Conservation (phyloP, 2,113 vertebrate genomes). For the Macquaria ambigua region DNA sequence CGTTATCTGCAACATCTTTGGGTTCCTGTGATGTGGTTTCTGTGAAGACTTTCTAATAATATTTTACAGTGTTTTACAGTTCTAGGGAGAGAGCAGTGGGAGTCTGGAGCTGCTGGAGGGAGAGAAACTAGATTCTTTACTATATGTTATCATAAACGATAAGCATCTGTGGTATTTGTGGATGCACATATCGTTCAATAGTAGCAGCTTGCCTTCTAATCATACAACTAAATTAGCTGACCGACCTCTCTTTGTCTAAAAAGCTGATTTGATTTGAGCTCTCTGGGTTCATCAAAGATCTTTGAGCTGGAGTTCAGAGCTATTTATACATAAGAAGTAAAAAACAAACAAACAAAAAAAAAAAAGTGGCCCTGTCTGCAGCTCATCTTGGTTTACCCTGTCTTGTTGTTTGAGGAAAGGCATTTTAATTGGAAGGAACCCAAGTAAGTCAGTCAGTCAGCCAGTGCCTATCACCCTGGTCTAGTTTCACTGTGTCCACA, state of each 20-base stretch:
- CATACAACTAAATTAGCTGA: constrained; percentile 11
- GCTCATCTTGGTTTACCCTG: background rate
- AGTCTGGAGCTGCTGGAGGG: constrained; percentile 11
- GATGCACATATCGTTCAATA: background rate
- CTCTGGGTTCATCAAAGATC: background rate
- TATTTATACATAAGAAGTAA: constrained; percentile 25
- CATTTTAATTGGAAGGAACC: constrained; percentile 8
- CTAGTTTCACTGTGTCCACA: constrained; percentile 7
- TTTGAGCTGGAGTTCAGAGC: constrained; percentile 3
- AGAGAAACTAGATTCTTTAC: constrained; percentile 16
- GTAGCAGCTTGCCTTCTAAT: constrained; percentile 14
- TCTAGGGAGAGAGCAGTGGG: constrained; percentile 2
- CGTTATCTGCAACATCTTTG: background rate
- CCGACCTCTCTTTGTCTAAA: background rate
- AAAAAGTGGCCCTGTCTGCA: background rate
- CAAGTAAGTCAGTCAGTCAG: constrained; percentile 18
- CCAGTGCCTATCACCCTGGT: background rate
- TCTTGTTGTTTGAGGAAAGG: background rate
- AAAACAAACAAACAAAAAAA: background rate
- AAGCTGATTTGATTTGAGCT: background rate
- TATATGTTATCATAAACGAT: constrained; percentile 11
- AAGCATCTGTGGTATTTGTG: constrained; percentile 18
- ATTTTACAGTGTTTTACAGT: constrained; percentile 24
- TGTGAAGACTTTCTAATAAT: constrained; percentile 19
- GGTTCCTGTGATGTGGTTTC: background rate